phyloP scores from a whole-genome alignment of 2,113 vertebrate species.

The Rutilus rutilus region DNA sequence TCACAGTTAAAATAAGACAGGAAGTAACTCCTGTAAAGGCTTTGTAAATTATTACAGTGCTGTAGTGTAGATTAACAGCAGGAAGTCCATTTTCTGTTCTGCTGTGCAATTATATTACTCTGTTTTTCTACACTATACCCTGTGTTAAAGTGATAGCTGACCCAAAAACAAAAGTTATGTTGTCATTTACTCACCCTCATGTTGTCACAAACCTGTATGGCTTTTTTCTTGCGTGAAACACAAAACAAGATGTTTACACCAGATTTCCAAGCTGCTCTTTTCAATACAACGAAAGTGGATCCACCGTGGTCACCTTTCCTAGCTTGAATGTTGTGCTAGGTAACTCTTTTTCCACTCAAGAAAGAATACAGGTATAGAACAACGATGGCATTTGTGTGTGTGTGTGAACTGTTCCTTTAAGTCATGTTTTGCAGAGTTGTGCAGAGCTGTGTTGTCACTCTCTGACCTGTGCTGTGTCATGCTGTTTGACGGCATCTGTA shows the following conservation, averaged over 20 bases:
- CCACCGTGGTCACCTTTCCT: not conserved
- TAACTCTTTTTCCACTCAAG: not conserved
- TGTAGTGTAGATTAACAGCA: not conserved
- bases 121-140: not conserved
- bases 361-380: not conserved
- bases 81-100: not conserved
- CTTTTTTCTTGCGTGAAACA: not conserved
- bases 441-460: not conserved
- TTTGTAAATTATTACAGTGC: not conserved
- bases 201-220: not conserved
- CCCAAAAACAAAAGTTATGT: not conserved
- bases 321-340: not conserved
- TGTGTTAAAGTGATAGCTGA: not conserved
- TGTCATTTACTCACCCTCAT: not conserved
- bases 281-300: not conserved
- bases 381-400: not conserved
- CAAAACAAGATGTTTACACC: not conserved
- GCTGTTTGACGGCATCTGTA: not conserved
- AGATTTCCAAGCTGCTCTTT: not conserved
- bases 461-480: not conserved
- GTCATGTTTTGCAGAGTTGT: not conserved
- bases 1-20: conserved; percentile 12
- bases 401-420: not conserved
- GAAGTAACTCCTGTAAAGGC: not conserved
- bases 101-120: not conserved